Base-by-base conservation (phyloP, 2,888 invertebrate genomes). In the Rhagonycha fulva region DNA sequence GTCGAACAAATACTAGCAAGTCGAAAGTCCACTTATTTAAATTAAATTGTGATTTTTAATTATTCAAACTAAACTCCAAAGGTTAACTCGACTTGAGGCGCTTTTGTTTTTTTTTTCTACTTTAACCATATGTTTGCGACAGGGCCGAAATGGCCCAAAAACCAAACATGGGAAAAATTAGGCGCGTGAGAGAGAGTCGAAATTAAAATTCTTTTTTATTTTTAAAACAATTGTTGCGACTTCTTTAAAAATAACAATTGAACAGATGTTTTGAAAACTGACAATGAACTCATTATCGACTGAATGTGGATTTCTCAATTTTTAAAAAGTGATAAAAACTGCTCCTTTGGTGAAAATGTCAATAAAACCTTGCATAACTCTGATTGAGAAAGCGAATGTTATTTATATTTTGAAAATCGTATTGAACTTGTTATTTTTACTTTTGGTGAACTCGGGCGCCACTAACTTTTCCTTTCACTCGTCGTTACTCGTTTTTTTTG, bases 11-110 rank as follows among this genome's bases (percentile, higher is more conserved):
- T 24, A 12, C 26, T 1, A 12, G 2, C 26, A 26, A 24, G 63
- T 66, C 26, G 12, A 66, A 66, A 66, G 63, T 66, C 26, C 63
- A 24, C n/a, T 28, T 47, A 47, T 47, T 47, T 4, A 66, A 66
- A 24, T 66, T 66, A 66, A 66, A 66, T 66, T 0, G 24, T 66
- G 7, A 10, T 66, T 66, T 66, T 66, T 66, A 66, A 66, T 66
- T 66, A 26, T 66, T 66, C 63, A 26, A 66, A 14, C 26, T 66
- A 24, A 66, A 66, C 11, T 66, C 63, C 63, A 66, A 66, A 66
- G 63, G 63, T 66, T 24, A 24, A 66, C 12, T 66, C 5, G 47
- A 66, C 12, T 66, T 7, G 47, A 47, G 47, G 47, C 47, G 23
- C 26, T 66, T 9, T 66, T 66, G 26, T 24, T 66, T 26, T 66